Conservation (phyloP, 2,888 invertebrate species). For the Rugalucina vietnamica region DNA sequence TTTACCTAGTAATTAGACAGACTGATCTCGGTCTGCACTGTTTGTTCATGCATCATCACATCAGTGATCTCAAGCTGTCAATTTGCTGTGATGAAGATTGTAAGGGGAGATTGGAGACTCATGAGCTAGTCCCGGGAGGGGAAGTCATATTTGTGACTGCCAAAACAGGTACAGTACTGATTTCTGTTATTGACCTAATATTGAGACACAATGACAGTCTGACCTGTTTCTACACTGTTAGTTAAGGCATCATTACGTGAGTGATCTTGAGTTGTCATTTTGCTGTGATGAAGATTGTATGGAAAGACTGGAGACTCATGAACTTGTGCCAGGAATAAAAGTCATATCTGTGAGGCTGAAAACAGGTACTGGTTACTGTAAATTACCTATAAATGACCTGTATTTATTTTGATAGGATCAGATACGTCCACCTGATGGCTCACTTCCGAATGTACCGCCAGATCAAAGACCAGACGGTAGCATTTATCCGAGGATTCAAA, state of each 20-base stretch:
- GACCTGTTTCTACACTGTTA: no score
- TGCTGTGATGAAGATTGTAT: slow-evolving; percentile 97
- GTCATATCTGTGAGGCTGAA: slow-evolving; percentile 96
- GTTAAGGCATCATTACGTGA: no score
- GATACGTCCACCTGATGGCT: slow-evolving; percentile 97
- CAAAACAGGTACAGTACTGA: no score
- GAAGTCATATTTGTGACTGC: slow-evolving; percentile 96
- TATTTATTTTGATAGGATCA: slow-evolving; percentile 94
- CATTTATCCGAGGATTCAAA: slow-evolving; percentile 98
- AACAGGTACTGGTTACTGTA: no score
- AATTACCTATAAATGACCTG: no score
- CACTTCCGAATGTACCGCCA: slow-evolving; percentile 99
- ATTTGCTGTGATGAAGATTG: slow-evolving; percentile 98
- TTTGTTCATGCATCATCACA: slow-evolving; percentile 86
- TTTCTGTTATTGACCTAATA: no score
- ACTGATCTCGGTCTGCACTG: neutral
- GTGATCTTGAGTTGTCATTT: slow-evolving; percentile 97
- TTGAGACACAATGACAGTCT: no score
- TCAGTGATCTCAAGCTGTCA: slow-evolving; percentile 96
- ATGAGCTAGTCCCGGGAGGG: slow-evolving; percentile 98
- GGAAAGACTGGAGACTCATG: slow-evolving; percentile 97
- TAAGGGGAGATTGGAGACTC: slow-evolving; percentile 96
- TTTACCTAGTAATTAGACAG: neutral
- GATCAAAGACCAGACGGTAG: slow-evolving; percentile 97
- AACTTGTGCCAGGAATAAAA: slow-evolving; percentile 97